A percentile compares a stretch with the other conserved stretches of the same genome.
These are phyloP conservation scores for Parelbella ahira DNA, from an alignment of 2,888 invertebrate genomes.

Conservation along the genomic window DNA sequence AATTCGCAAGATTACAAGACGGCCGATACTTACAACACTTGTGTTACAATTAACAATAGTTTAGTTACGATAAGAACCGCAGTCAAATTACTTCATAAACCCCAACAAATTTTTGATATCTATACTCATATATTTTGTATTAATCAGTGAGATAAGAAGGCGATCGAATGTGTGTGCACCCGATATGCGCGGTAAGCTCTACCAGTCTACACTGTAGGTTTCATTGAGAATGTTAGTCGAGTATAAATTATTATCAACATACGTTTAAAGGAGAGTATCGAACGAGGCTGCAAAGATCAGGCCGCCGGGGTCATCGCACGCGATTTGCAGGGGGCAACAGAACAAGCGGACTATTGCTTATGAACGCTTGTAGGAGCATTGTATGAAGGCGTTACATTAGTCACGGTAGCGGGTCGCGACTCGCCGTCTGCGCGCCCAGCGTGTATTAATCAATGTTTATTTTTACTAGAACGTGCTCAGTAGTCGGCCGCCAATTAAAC, in stretches of 20 bases:
- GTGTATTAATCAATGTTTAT: constrained; percentile 55
- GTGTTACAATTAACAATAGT: background rate
- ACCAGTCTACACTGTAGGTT: constrained; percentile 4
- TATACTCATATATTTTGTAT: no score
- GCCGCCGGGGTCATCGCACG: constrained; percentile 52
- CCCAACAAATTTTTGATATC: no score
- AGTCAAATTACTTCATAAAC: no score
- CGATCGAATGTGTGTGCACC: background rate
- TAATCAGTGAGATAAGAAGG: constrained; percentile 6
- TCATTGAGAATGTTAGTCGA: constrained; percentile 12
- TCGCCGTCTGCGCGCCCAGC: constrained; percentile 53
- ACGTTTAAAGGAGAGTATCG: constrained; percentile 10
- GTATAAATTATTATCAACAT: constrained; percentile 12
- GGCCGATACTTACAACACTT: constrained; percentile 1
- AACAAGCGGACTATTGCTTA: constrained; percentile 38
- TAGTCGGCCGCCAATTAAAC: constrained; percentile 48
- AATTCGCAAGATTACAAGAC: constrained; percentile 12
- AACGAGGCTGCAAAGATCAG: constrained; percentile 25
- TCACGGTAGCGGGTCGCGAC: constrained; percentile 47
- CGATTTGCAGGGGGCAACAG: constrained; percentile 46
- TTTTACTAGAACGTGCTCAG: constrained; percentile 41
- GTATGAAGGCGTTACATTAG: constrained; percentile 43
- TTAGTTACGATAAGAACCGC: no score
- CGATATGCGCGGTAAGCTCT: constrained; percentile 13
- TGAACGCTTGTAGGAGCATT: constrained; percentile 36